These are phyloP conservation scores for Caenorhabditis zanzibari DNA, from an alignment of 2,888 invertebrate genomes.

Conservation along the genomic window DNA sequence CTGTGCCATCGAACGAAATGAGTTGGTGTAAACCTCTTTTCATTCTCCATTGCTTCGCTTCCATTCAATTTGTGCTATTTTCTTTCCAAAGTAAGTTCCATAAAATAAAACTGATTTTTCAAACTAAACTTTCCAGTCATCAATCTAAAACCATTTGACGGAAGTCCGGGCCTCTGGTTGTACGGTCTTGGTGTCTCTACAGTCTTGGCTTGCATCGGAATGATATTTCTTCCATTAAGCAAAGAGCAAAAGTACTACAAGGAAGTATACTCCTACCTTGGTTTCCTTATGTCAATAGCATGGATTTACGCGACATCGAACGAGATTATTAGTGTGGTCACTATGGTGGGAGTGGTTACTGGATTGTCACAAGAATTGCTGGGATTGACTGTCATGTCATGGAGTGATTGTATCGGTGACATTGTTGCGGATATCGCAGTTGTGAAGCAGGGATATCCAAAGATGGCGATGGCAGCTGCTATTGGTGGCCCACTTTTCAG, in stretches of 20 bases:
- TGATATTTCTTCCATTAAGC: conserved; percentile 68
- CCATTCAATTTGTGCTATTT: conserved; percentile 83
- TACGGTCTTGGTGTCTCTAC: conserved; percentile 74
- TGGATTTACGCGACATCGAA: conserved; percentile 87
- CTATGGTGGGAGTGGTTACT: conserved; percentile 86
- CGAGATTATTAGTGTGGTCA: conserved; percentile 87
- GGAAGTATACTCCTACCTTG: conserved; percentile 84
- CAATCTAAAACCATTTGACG: conserved; percentile 48
- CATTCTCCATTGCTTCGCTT: conserved; percentile 85
- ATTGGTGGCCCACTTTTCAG: conserved; percentile 88
- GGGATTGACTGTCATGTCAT: conserved; percentile 87
- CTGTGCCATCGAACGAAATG: conserved; percentile 86
- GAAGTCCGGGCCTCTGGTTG: conserved; percentile 71
- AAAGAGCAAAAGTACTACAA: conserved; percentile 75
- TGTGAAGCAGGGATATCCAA: conserved; percentile 87
- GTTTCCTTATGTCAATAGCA: conserved; percentile 86
- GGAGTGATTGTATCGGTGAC: conserved; percentile 88
- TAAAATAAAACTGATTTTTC: neutral
- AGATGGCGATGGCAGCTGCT: conserved; percentile 88
- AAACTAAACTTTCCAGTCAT: conserved; percentile 45
- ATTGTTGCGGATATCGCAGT: conserved; percentile 87
- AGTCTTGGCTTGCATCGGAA: conserved; percentile 66
- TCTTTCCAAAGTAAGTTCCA: conserved; percentile 56
- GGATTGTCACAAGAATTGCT: conserved; percentile 84
- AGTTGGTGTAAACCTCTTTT: conserved; percentile 87